Evolutionary conservation across 2,113 vertebrate genomes (phyloP).

Genomic region (Sander vitreus): DNA sequence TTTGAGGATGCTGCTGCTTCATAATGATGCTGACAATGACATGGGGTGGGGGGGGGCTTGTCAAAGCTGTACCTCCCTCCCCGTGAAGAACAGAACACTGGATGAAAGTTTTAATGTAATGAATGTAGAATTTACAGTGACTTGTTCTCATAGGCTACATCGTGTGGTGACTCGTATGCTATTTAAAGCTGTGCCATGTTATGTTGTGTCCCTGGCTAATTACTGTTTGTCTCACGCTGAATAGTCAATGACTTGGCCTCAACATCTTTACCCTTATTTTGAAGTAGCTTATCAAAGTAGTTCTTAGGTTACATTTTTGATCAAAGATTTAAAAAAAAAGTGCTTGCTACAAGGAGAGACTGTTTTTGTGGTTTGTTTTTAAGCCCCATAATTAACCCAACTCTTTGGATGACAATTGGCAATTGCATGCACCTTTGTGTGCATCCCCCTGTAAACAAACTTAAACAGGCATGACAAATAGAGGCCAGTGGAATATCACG

Average conservation of each 20-base stretch:
- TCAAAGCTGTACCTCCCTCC: constrained; percentile 17
- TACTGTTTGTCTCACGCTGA: not conserved
- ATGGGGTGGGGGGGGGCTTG: not conserved
- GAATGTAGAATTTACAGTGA: constrained; percentile 9
- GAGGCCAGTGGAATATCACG: constrained; percentile 4
- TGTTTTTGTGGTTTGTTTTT: not conserved
- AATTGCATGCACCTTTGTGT: not conserved
- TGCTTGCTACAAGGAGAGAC: too few relatives aligned
- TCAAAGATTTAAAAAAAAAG: not conserved
- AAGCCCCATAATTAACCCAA: not conserved
- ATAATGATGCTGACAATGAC: constrained; percentile 35
- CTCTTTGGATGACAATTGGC: not conserved
- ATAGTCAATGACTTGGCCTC: too few relatives aligned
- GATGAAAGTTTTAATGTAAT: not conserved
- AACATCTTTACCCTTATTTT: not conserved
- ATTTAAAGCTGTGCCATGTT: not conserved
- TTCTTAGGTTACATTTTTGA: not conserved
- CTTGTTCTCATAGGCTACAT: not conserved
- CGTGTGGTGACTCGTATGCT: not conserved
- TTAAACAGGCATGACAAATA: not conserved
- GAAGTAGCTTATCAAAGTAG: not conserved
- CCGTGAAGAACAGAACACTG: not conserved
- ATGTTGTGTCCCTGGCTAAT: not conserved
- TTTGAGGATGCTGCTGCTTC: constrained; percentile 26
- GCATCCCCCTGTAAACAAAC: not conserved